Conservation (phyloP, 2,888 invertebrate genomes). For the Hyposoter dolosus region DNA sequence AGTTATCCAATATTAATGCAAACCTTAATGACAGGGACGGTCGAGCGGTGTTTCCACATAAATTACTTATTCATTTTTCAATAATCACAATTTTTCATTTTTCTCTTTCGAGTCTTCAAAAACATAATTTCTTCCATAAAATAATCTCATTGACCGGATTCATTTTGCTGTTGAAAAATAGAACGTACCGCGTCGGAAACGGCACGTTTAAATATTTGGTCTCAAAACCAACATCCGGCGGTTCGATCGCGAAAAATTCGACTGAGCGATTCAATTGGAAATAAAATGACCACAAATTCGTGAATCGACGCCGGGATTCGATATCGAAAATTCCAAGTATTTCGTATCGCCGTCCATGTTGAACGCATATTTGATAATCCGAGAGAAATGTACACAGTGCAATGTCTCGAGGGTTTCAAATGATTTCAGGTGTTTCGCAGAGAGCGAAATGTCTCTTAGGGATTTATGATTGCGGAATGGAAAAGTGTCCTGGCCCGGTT, state of each 20-base stretch:
- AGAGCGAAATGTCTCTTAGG: not conserved
- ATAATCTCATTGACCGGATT: not conserved
- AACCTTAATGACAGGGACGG: not conserved
- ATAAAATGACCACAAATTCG: not conserved
- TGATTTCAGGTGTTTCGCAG: conserved; percentile 1
- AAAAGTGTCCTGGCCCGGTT: conserved; percentile 10
- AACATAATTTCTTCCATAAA: not conserved
- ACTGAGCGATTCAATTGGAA: not conserved
- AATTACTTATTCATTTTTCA: conserved; percentile 4
- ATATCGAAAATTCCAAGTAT: not conserved
- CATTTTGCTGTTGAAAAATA: not conserved
- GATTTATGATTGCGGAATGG: conserved; percentile 19
- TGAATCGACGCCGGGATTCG: not conserved
- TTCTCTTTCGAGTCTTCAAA: not conserved
- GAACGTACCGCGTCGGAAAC: not conserved
- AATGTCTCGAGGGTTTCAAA: conserved; percentile 1
- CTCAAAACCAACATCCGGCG: not conserved
- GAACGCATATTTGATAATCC: not conserved
- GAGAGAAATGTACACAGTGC: not conserved
- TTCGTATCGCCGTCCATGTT: not conserved
- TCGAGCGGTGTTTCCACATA: not conserved
- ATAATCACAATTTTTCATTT: not conserved
- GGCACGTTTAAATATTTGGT: not conserved
- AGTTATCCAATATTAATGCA: conserved; percentile 5
- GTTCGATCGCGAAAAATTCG: not conserved